Base-by-base conservation (phyloP, 2,797 vertebrate species). In the Enteromius radiatus region DNA sequence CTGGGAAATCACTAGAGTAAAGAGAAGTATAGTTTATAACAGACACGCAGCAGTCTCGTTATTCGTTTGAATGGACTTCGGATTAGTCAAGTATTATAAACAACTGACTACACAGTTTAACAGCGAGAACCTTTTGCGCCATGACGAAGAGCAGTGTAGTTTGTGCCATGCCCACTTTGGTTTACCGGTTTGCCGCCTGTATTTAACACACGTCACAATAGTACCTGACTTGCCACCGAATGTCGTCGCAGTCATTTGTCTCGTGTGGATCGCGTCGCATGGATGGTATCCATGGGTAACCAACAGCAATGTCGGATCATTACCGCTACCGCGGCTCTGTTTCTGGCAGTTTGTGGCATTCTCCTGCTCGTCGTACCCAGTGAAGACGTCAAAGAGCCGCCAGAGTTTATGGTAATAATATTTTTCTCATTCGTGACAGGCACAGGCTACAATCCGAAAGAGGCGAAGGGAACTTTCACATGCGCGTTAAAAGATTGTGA, bases 331-430 rank as follows among this genome's bases (percentile, higher is more conserved):
- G 82, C 91, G 12, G 88, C 96, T 74, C 89, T 95, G 47, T 41
- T 91, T 2, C 84, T 92, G 67, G 94, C 93, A 9, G 36, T 95
- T 0, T 74, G 91, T 0, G 96, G 95, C 41, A 93, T 97, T 82
- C 87, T 96, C 54, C 93, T 97, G 79, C 84, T 97, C 23, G 90
- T 91, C 56, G 82, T 96, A 33, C 92, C 93, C 38, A 87, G 89
- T 17, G 88, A 88, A 73, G 90, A 96, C 68, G 28, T 91, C 81
- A 86, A 80, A 77, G 90, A 90, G 5, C 87, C 91, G 14, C 91
- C 96, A 4, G 86, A 89, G n/a, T 89, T 94, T 88, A 96, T 96
- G 96, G 97, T 97, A 94, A 95, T 69, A 3, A 11, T 6, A 14
- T 31, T 52, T 49, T 15, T 65, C 31, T 71, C 5, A 36, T 38